Percentiles rank a stretch among this genome's conserved stretches.
Conservation (phyloP, 2,113 vertebrate species). For the Chionomys nivalis region DNA sequence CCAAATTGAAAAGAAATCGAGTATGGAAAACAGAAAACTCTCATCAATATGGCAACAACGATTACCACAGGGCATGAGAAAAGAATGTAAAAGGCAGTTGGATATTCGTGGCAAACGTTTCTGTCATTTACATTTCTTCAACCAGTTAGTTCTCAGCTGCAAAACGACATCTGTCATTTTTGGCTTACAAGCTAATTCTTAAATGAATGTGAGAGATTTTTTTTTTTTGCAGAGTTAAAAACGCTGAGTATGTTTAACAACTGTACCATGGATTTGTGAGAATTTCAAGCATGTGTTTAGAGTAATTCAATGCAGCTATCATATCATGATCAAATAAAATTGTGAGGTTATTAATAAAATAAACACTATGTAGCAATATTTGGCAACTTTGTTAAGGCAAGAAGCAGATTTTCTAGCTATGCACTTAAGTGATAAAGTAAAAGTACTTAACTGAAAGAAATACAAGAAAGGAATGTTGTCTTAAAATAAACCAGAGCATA, state of each 20-base stretch:
- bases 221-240: constrained; percentile 88
- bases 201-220: constrained; percentile 89
- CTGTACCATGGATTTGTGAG: constrained; percentile 92
- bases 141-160: constrained; percentile 88
- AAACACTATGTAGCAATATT: constrained; percentile 76
- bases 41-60: background rate
- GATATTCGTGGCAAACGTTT: constrained; percentile 80
- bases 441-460: constrained; percentile 77
- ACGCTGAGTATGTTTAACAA: constrained; percentile 94
- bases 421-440: constrained; percentile 20
- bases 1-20: constrained; percentile 37
- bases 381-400: constrained; percentile 61
- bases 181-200: constrained; percentile 89
- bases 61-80: constrained; percentile 56
- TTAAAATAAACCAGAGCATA: constrained; percentile 77
- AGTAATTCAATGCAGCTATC: constrained; percentile 87
- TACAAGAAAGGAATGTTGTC: constrained; percentile 65
- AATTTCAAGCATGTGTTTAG: constrained; percentile 92
- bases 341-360: constrained; percentile 80
- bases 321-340: constrained; percentile 85
- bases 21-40: constrained; percentile 42
- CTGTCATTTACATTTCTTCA: constrained; percentile 84
- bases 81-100: constrained; percentile 71
- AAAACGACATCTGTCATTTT: constrained; percentile 93
- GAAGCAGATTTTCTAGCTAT: constrained; percentile 66